A percentile compares a stretch with the other conserved stretches of the same genome.
phyloP scores from a whole-genome alignment of 2,113 vertebrate species.

The Corydoras maculifer region DNA sequence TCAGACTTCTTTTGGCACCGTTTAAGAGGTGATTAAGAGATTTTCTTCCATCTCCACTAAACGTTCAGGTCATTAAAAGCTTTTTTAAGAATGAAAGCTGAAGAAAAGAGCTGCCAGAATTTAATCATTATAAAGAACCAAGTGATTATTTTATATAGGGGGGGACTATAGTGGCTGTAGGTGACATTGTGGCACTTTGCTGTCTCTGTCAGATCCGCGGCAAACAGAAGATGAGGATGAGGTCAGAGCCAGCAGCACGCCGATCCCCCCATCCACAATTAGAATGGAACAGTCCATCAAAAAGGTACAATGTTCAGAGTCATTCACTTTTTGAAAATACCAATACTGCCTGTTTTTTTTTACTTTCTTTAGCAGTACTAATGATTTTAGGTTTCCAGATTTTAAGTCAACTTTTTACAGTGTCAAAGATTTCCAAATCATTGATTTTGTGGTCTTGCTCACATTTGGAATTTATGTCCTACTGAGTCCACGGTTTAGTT shows the following conservation, averaged over 20 bases:
- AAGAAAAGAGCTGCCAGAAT: conserved; percentile 24
- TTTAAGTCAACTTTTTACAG: too few relatives aligned
- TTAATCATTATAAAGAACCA: conserved; percentile 67
- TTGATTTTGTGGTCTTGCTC: too few relatives aligned
- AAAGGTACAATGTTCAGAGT: conserved; percentile 67
- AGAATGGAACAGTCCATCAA: conserved; percentile 69
- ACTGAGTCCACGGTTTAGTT: too few relatives aligned
- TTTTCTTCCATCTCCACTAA: conserved; percentile 6
- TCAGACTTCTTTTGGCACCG: conserved; percentile 17
- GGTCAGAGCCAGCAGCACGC: conserved; percentile 70
- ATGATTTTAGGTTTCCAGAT: too few relatives aligned
- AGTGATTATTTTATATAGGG: conserved; percentile 34
- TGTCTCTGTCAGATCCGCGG: conserved; percentile 66
- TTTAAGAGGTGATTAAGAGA: conserved; percentile 4
- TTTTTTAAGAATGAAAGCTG: conserved; percentile 17
- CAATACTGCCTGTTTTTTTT: too few relatives aligned
- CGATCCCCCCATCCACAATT: conserved; percentile 66
- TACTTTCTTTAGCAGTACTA: too few relatives aligned
- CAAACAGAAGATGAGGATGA: conserved; percentile 63
- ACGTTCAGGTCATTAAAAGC: conserved; percentile 5
- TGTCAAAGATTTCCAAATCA: too few relatives aligned
- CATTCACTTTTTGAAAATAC: too few relatives aligned
- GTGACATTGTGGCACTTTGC: conserved; percentile 62
- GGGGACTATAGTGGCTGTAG: conserved; percentile 49
- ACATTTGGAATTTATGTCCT: too few relatives aligned